These are phyloP conservation scores for Nemotelus pantherinus DNA, from an alignment of 2,888 invertebrate genomes.

Conservation along the genomic window DNA sequence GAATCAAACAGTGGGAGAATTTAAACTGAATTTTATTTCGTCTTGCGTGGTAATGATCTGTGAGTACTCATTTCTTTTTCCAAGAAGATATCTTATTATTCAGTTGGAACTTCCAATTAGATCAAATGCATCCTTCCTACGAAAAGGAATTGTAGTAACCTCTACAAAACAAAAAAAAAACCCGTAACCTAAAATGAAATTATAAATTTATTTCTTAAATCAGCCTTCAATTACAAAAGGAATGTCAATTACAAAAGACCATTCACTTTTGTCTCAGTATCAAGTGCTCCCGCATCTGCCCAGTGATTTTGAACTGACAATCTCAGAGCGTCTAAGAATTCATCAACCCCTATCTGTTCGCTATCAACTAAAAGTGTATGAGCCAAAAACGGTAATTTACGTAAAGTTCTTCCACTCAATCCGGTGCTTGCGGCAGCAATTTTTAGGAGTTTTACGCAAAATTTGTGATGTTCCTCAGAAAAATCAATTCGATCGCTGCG, in stretches of 20 bases:
- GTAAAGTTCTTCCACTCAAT: conserved; percentile 84
- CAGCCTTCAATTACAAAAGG: neutral
- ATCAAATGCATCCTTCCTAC: too few relatives aligned
- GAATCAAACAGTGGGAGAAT: neutral
- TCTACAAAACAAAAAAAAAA: too few relatives aligned
- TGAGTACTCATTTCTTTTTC: too few relatives aligned
- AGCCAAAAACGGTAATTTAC: conserved; percentile 92
- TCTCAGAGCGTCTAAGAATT: conserved; percentile 25
- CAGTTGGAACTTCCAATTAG: too few relatives aligned
- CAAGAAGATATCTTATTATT: too few relatives aligned
- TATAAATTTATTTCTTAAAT: too few relatives aligned
- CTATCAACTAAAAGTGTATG: conserved; percentile 68
- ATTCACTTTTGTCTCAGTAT: neutral
- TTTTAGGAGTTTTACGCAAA: conserved; percentile 61
- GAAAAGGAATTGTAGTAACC: too few relatives aligned
- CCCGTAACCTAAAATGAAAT: too few relatives aligned
- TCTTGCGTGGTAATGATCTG: too few relatives aligned
- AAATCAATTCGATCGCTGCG: neutral
- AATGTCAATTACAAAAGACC: neutral
- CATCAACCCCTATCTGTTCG: conserved; percentile 19
- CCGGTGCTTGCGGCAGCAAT: conserved; percentile 70
- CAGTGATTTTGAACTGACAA: conserved; percentile 21
- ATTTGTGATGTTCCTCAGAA: neutral
- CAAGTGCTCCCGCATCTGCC: conserved; percentile 7
- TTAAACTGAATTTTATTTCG: too few relatives aligned